These are phyloP conservation scores for Pteropus rufus DNA, from an alignment of 2,797 vertebrate genomes.

Conservation along the genomic window DNA sequence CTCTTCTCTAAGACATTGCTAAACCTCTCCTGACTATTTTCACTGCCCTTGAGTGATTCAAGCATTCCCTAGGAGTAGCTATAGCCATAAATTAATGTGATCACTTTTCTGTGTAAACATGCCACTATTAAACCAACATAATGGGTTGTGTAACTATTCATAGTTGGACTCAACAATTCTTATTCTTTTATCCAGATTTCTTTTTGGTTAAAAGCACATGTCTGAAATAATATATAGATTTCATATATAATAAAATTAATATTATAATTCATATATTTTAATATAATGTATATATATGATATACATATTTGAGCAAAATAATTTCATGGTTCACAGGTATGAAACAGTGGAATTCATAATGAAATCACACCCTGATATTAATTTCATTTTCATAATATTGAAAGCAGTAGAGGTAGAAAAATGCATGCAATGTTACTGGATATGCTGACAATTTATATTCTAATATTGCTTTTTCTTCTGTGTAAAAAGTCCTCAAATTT, in stretches of 20 bases:
- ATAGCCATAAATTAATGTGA: not conserved
- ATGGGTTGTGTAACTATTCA: not conserved
- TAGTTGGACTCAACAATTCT: not conserved
- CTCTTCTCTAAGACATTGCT: not conserved
- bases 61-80: not conserved
- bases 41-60: not conserved
- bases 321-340: not conserved
- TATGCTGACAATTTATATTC: not conserved
- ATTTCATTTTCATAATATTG: not conserved
- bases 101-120: not conserved
- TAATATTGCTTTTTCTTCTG: not conserved
- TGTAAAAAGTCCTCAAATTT: not conserved
- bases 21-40: not conserved
- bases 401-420: not conserved
- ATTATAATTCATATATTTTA: not conserved
- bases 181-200: not conserved
- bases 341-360: not conserved
- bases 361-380: not conserved
- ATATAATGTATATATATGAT: not conserved
- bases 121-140: not conserved
- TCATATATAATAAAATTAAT: not conserved
- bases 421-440: not conserved
- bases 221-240: not conserved
- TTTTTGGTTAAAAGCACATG: not conserved
- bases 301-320: not conserved